Evolutionary conservation across 2,113 vertebrate species (phyloP).

Genomic region (Fukomys damarensis): DNA sequence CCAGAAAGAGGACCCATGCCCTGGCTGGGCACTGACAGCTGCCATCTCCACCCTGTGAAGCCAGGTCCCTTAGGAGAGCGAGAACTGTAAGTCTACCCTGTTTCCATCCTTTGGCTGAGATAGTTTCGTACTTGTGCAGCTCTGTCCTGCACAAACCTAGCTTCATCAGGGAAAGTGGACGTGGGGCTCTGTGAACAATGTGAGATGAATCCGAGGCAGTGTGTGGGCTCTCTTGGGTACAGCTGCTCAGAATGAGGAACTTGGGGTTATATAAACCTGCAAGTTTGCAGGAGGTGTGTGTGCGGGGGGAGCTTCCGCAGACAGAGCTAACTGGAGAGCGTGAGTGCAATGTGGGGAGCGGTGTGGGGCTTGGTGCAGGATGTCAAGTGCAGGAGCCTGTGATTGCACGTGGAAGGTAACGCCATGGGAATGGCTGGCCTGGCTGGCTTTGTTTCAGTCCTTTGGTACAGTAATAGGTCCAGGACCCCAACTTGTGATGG

Average conservation of each 20-base stretch:
- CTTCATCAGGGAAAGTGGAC: not conserved
- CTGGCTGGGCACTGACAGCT: not conserved
- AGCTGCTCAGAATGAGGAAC: not conserved
- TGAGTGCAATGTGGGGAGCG: not conserved
- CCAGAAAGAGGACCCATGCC: not conserved
- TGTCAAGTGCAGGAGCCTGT: not conserved
- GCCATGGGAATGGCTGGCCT: not conserved
- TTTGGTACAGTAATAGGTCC: not conserved
- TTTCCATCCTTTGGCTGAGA: not conserved
- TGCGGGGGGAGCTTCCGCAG: not conserved
- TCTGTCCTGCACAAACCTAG: not conserved
- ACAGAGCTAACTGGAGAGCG: not conserved
- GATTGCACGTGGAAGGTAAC: not conserved
- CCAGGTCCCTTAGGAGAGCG: not conserved
- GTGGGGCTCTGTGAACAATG: not conserved
- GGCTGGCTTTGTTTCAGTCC: not conserved
- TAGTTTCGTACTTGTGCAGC: not conserved
- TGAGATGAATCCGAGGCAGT: not conserved
- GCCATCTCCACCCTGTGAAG: not conserved
- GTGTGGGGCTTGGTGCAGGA: not conserved
- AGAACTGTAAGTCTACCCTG: not conserved
- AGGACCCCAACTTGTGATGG: not conserved
- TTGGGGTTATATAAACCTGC: not conserved
- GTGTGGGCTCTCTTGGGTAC: not conserved
- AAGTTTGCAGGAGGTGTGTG: not conserved